Conservation (phyloP, 2,113 vertebrate species). For the Bubo blakistoni region DNA sequence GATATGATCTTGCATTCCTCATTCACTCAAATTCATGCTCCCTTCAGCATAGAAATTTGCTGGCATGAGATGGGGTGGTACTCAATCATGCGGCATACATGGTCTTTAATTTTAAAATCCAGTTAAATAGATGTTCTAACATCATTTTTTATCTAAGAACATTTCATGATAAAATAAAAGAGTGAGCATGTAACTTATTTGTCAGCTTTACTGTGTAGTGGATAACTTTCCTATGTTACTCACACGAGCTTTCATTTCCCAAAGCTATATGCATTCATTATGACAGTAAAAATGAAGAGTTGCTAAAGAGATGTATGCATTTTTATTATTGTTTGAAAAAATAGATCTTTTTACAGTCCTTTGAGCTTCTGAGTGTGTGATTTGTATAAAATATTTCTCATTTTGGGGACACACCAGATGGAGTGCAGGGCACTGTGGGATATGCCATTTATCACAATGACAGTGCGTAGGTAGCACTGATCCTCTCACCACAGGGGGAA, state of each 20-base stretch:
- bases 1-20: constrained; percentile 11
- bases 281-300: constrained; percentile 52
- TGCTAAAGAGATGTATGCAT: constrained; percentile 53
- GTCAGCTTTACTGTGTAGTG: background rate
- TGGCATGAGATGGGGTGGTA: constrained; percentile 10
- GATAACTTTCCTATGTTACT: constrained; percentile 31
- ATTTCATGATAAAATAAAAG: constrained; percentile 43
- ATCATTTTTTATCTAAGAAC: constrained; percentile 45
- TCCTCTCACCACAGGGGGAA: constrained; percentile 74
- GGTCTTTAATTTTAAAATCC: constrained; percentile 57
- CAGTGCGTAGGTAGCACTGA: constrained; percentile 74
- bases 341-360: constrained; percentile 37
- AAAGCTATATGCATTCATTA: constrained; percentile 29
- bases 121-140: constrained; percentile 40
- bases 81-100: constrained; percentile 33
- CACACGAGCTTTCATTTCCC: constrained; percentile 27
- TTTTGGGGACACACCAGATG: constrained; percentile 77
- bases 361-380: constrained; percentile 53
- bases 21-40: constrained; percentile 27
- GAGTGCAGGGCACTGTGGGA: constrained; percentile 78
- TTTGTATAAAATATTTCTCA: constrained; percentile 66
- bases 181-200: constrained; percentile 46
- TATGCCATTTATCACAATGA: constrained; percentile 84
- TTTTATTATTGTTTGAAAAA: constrained; percentile 57
- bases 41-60: constrained; percentile 11